Evolutionary conservation across 2,888 invertebrate genomes (phyloP), one percentile per base, ranked within the genome.

Genomic region (Polydesmus complanatus): DNA sequence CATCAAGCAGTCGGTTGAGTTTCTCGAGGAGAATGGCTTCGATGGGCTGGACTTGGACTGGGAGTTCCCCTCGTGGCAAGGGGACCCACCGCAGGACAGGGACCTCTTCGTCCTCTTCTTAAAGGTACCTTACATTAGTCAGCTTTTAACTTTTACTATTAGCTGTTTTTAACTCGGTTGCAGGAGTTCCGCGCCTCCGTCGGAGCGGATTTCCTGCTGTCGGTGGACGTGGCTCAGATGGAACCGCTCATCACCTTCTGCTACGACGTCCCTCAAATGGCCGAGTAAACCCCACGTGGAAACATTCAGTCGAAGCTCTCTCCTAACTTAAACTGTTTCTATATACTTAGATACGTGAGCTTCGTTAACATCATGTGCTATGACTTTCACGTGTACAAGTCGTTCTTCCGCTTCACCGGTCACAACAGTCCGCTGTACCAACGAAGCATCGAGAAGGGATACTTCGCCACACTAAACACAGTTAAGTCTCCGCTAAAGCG

Each of bases 291-390:
- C 37, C 49, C 3, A 27, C n/a, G 19, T n/a, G n/a, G n/a, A n/a
- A n/a, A n/a, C n/a, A n/a, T n/a, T n/a, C n/a, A n/a, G n/a, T n/a
- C n/a, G n/a, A n/a, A n/a, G n/a, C n/a, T n/a, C n/a, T n/a, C n/a
- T n/a, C 26, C 5, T 3, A 22, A 11, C 56, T 37, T 56, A 1
- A 1, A 54, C 21, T 51, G 26, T 48, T 58, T n/a, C n/a, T n/a
- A n/a, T n/a, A n/a, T n/a, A n/a, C n/a, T 61, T 69, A 84, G 83
- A 57, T 78, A 85, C 70, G 82, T 85, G 0, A 92, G 93, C 73
- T 89, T 82, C 75, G 81, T 90, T 0, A 91, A 89, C 72, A 70
- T 94, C 19, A 93, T 93, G 93, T 81, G 86, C 0, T 94, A 94
- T 70, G 93, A 94, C 72, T 93, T 83, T 70, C 91, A 93, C 73